These are phyloP conservation scores for Pempheris klunzingeri DNA, from an alignment of 2,797 vertebrate species.

Conservation along the genomic window DNA sequence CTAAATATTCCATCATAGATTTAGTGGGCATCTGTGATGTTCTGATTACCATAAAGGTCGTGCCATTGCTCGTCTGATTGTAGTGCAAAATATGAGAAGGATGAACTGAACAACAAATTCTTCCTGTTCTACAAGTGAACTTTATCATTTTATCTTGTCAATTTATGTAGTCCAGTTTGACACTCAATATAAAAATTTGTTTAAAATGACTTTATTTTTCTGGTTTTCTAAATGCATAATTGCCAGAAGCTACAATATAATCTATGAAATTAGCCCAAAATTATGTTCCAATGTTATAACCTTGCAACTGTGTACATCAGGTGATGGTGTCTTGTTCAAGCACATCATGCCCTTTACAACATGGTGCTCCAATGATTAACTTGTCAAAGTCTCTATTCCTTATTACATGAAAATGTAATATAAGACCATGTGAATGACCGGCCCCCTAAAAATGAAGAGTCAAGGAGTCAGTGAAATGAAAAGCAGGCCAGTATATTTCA, in stretches of 20 bases:
- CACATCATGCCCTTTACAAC: conserved; percentile 26
- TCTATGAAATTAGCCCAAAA: neutral
- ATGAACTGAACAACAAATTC: neutral
- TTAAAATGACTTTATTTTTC: neutral
- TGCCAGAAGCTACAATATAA: neutral
- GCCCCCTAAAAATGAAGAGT: conserved; percentile 56
- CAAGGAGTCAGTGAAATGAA: conserved; percentile 68
- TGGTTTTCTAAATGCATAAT: neutral
- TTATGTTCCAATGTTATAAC: neutral
- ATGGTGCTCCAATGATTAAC: conserved; percentile 51
- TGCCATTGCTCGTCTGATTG: neutral
- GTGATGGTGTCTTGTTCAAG: conserved; percentile 23
- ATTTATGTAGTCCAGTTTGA: neutral
- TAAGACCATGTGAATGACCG: conserved; percentile 57
- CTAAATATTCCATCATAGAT: conserved; percentile 3
- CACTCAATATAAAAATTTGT: neutral
- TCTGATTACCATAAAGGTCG: neutral
- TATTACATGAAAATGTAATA: conserved; percentile 62
- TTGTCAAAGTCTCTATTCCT: conserved; percentile 37
- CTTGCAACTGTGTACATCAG: neutral
- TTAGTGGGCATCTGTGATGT: neutral
- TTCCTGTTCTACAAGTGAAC: neutral
- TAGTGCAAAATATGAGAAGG: neutral
- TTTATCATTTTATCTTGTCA: neutral
- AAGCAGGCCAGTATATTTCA: conserved; percentile 78